Evolutionary conservation across 2,113 vertebrate genomes (phyloP), one percentile per base, ranked within the genome.

Genomic region (Chaenogobius annularis): DNA sequence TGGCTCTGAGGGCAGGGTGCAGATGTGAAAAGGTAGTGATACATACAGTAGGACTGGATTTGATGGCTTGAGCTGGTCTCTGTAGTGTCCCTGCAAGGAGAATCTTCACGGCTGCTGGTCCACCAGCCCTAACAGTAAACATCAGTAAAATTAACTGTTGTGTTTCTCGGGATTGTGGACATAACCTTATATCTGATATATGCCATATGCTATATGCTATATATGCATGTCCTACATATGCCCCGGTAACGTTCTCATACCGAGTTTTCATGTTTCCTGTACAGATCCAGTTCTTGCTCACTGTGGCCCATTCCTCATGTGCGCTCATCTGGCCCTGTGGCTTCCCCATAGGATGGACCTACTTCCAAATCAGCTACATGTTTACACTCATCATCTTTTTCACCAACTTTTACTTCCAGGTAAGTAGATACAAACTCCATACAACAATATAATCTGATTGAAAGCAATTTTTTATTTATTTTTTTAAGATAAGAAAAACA

Each of bases 401-500:
- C 92, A 89, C 92, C 73, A 99, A 99, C 91, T 99, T 99, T 92
- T 99, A 99, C 87, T 88, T 96, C 77, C 91, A 97, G 96, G 97
- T 98, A 88, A 92, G 76, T 79, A 46, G 35, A 40, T 40, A 7
- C 37, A 40, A 40, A 40, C 37, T 40, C 37, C 37, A 47, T 68
- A 52, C 26, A 31, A 31, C 1, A 31, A 31, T 31, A 31, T 31
- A 31, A 31, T 31, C 1, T 5, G 37, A 40, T 5, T 40, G 8
- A 5, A 40, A 40, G 37, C 37, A 9, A 5, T 40, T 40, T 40
- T 40, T 3, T 9, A n/a, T n/a, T n/a, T n/a, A n/a, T 40, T 40
- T 40, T 7, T 2, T 9, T 3, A 7, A 40, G 37, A 40, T 40
- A 7, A 5, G 8, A 7, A 40, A 9, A 40, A 40, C 37, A 3